These are phyloP conservation scores for Forbesichthys agassizii DNA, from an alignment of 2,113 vertebrate species.

Conservation along the genomic window DNA sequence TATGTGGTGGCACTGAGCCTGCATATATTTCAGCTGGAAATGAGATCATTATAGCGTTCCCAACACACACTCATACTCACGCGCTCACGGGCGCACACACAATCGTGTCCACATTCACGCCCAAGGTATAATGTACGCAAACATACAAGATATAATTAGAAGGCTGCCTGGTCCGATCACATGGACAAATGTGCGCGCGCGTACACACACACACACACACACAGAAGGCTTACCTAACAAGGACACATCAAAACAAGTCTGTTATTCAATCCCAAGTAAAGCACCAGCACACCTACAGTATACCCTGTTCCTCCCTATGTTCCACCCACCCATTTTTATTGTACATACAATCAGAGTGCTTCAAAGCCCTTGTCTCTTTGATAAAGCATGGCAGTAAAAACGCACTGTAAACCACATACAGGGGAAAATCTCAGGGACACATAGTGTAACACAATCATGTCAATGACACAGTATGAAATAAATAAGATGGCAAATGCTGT, in stretches of 20 bases:
- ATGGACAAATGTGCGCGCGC: neutral
- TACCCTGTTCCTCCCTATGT: too few species aligned
- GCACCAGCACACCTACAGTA: slow-evolving; percentile 10
- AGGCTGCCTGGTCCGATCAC: neutral
- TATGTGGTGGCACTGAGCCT: slow-evolving; percentile 48
- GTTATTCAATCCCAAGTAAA: slow-evolving; percentile 42
- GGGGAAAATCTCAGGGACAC: too few species aligned
- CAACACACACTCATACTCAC: neutral
- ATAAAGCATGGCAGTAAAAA: too few species aligned
- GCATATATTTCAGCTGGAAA: slow-evolving; percentile 62
- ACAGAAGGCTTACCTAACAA: slow-evolving; percentile 38
- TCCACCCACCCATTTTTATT: neutral
- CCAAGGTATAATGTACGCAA: neutral
- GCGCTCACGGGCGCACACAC: neutral
- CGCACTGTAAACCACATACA: too few species aligned
- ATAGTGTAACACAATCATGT: too few species aligned
- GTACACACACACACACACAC: neutral
- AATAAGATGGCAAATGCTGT: too few species aligned
- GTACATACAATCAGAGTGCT: too few species aligned
- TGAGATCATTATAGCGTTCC: slow-evolving; percentile 51
- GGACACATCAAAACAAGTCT: slow-evolving; percentile 38
- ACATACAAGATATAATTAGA: neutral
- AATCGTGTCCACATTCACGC: neutral
- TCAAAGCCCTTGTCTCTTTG: too few species aligned
- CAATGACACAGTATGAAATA: too few species aligned